These are phyloP conservation scores for Neolamprologus kungweensis DNA, from an alignment of 2,113 vertebrate genomes.

Conservation along the genomic window DNA sequence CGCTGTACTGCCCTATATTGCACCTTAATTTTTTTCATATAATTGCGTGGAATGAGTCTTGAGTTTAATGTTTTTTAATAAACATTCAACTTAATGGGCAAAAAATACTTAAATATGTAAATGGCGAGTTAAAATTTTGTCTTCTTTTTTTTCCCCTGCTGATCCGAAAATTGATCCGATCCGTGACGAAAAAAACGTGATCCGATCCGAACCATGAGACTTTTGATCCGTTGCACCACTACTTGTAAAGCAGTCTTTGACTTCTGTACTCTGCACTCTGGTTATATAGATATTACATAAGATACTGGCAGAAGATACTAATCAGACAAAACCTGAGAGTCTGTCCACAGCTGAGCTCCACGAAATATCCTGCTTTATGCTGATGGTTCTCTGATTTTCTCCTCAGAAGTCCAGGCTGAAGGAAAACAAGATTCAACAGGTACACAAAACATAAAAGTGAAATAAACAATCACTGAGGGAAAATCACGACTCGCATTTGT, in stretches of 20 bases:
- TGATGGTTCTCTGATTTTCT: neutral
- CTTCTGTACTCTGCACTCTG: neutral
- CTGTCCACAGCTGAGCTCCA: neutral
- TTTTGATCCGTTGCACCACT: neutral
- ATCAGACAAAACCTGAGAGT: neutral
- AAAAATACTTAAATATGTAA: too few species aligned
- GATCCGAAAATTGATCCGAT: fast-evolving
- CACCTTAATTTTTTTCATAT: too few species aligned
- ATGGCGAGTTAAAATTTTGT: too few species aligned
- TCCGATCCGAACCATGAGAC: neutral
- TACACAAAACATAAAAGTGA: neutral
- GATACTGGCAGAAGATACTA: neutral
- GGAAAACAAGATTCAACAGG: neutral
- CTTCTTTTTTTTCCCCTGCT: too few species aligned
- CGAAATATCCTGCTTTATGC: neutral
- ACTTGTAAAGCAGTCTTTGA: neutral
- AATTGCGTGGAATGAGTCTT: too few species aligned
- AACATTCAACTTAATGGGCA: too few species aligned
- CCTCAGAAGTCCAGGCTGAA: neutral
- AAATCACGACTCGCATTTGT: neutral
- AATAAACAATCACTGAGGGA: neutral
- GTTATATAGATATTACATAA: neutral
- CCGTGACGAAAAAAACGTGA: neutral
- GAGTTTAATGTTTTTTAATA: too few species aligned
- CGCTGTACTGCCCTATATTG: too few species aligned